These are phyloP conservation scores for Tinamus guttatus DNA, from an alignment of 2,113 vertebrate species.

Conservation along the genomic window DNA sequence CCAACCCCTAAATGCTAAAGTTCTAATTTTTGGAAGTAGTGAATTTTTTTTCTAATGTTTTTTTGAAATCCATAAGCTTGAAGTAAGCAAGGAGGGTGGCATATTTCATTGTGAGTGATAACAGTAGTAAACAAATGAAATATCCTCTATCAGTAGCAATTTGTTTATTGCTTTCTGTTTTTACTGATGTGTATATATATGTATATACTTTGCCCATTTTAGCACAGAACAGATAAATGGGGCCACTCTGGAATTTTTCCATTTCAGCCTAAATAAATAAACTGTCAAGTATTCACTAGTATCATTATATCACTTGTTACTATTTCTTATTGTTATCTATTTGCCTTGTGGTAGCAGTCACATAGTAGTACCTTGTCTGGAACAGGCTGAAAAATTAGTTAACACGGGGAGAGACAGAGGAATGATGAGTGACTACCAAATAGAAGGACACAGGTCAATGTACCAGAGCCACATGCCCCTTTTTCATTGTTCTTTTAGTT, in stretches of 20 bases:
- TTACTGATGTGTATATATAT: neutral
- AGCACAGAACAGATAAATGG: neutral
- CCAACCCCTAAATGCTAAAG: neutral
- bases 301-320: neutral
- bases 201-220: neutral
- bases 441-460: neutral
- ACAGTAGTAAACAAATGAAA: neutral
- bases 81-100: neutral
- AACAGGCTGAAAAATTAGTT: neutral
- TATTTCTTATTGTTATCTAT: fast-evolving
- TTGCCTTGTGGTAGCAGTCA: neutral
- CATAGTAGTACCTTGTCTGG: neutral
- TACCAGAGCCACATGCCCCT: neutral
- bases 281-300: neutral
- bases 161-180: neutral
- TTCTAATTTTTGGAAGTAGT: neutral
- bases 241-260: neutral
- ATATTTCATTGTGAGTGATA: neutral
- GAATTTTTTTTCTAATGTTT: neutral
- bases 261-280: neutral
- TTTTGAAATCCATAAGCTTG: neutral
- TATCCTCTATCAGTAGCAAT: neutral
- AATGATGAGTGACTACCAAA: neutral
- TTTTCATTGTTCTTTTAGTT: neutral
- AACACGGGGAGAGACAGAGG: neutral